A percentile compares a stretch with the other conserved stretches of the same genome.
These are phyloP conservation scores for Zygogramma bicolorata DNA, from an alignment of 2,888 invertebrate species.

Conservation along the genomic window DNA sequence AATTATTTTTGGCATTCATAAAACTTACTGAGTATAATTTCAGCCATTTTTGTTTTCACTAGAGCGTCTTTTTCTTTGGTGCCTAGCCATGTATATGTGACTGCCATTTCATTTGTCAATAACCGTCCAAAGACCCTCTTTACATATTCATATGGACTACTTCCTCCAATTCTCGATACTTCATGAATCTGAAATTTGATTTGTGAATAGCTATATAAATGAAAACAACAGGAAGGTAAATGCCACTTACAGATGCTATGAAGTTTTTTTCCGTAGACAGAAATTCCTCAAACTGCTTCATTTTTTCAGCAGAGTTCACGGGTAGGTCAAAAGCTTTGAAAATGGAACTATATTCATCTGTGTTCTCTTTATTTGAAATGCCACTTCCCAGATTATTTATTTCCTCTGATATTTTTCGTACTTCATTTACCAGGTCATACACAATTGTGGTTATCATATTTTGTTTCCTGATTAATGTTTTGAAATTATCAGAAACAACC, in stretches of 20 bases:
- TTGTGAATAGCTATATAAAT: neutral
- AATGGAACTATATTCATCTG: neutral
- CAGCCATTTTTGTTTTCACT: slow-evolving; percentile 6
- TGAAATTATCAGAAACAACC: slow-evolving; percentile 4
- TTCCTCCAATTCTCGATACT: slow-evolving; percentile 4
- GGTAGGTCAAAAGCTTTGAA: neutral
- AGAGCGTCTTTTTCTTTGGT: slow-evolving; percentile 10
- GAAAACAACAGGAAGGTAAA: neutral
- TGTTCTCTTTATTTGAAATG: neutral
- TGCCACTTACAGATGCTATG: slow-evolving; percentile 13
- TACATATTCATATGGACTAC: neutral
- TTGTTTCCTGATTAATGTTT: neutral
- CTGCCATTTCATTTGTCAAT: neutral
- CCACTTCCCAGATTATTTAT: neutral
- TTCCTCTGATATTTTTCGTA: slow-evolving; percentile 9
- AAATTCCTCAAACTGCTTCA: slow-evolving; percentile 10
- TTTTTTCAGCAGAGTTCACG: slow-evolving; percentile 6
- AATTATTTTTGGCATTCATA: neutral
- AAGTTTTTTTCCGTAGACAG: slow-evolving; percentile 1
- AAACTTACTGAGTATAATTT: slow-evolving; percentile 10
- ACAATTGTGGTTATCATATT: slow-evolving; percentile 12
- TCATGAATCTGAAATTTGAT: slow-evolving; percentile 13
- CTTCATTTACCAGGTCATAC: slow-evolving; percentile 5
- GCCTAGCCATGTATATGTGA: neutral
- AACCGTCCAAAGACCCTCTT: slow-evolving; percentile 12